These are phyloP conservation scores for Cyrtorhinus lividipennis DNA, from an alignment of 1,140 invertebrate species.

Conservation along the genomic window DNA sequence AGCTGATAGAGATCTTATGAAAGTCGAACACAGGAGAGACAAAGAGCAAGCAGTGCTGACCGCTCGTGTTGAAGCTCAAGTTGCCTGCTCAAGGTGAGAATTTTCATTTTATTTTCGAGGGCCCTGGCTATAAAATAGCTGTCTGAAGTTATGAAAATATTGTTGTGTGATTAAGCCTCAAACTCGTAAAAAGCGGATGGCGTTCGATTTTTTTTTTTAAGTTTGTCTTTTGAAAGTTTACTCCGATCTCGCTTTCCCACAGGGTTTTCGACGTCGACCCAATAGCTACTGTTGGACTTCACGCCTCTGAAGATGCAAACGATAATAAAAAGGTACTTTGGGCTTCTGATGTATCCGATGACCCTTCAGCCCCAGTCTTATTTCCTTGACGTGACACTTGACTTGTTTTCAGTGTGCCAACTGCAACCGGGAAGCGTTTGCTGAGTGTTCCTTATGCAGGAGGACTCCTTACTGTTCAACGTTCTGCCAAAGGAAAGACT, in stretches of 20 bases:
- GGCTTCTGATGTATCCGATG: slow-evolving; percentile 28
- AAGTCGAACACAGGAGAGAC: slow-evolving; percentile 35
- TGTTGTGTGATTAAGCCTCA: too few relatives aligned
- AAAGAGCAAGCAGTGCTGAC: slow-evolving; percentile 51
- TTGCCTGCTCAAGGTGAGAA: slow-evolving; percentile 29
- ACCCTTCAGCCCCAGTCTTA: too few relatives aligned
- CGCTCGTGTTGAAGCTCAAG: slow-evolving; percentile 44
- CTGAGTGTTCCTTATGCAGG: slow-evolving; percentile 69
- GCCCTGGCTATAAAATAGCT: too few relatives aligned
- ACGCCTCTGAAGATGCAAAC: slow-evolving; percentile 34
- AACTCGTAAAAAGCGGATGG: too few relatives aligned
- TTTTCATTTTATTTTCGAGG: too few relatives aligned
- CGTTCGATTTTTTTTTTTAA: too few relatives aligned
- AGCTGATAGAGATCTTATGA: slow-evolving; percentile 43
- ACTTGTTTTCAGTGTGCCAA: slow-evolving; percentile 56
- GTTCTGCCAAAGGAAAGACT: slow-evolving; percentile 76
- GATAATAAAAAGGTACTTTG: slow-evolving; percentile 28
- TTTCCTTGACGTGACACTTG: neutral
- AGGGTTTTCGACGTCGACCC: slow-evolving; percentile 31
- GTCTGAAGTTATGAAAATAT: too few relatives aligned
- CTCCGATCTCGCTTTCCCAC: too few relatives aligned
- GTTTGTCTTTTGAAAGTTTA: too few relatives aligned
- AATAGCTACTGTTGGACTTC: slow-evolving; percentile 35
- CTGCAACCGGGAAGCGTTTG: slow-evolving; percentile 67
- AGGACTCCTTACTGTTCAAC: slow-evolving; percentile 72